Evolutionary conservation across 2,797 vertebrate species (phyloP).

Genomic region (Lutjanus argentimaculatus): DNA sequence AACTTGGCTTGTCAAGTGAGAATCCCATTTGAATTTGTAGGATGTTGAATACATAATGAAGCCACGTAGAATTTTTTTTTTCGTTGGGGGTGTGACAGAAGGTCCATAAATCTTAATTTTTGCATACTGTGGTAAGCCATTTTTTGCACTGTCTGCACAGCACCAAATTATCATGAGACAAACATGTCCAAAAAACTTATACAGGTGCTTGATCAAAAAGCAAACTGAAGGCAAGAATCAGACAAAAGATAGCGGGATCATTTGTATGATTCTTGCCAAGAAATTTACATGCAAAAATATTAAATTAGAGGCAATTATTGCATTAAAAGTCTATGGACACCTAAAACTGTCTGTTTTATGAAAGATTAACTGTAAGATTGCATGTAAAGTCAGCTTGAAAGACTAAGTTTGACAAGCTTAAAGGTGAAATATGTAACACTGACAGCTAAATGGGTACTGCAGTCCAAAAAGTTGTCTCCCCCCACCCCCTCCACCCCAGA

Average conservation of each 20-base stretch:
- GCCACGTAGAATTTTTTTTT: neutral
- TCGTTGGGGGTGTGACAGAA: neutral
- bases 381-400: constrained; percentile 2
- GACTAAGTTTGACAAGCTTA: constrained; percentile 22
- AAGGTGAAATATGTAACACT: too few species aligned
- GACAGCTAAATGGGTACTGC: too few species aligned
- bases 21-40: constrained; percentile 8
- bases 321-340: neutral
- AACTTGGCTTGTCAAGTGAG: constrained; percentile 23
- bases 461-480: too few species aligned
- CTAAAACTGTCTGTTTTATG: constrained; percentile 5
- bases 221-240: too few species aligned
- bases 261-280: neutral
- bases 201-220: too few species aligned
- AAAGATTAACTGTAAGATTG: neutral
- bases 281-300: constrained; percentile 15
- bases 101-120: constrained; percentile 28
- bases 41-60: constrained; percentile 37
- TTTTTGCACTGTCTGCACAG: neutral
- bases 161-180: too few species aligned
- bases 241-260: too few species aligned
- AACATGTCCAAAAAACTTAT: too few species aligned
- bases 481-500: too few species aligned
- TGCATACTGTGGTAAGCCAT: neutral
- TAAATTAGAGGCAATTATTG: constrained; percentile 2